Base-by-base conservation (phyloP, 2,888 invertebrate genomes). In the Argynnis bischoffii region DNA sequence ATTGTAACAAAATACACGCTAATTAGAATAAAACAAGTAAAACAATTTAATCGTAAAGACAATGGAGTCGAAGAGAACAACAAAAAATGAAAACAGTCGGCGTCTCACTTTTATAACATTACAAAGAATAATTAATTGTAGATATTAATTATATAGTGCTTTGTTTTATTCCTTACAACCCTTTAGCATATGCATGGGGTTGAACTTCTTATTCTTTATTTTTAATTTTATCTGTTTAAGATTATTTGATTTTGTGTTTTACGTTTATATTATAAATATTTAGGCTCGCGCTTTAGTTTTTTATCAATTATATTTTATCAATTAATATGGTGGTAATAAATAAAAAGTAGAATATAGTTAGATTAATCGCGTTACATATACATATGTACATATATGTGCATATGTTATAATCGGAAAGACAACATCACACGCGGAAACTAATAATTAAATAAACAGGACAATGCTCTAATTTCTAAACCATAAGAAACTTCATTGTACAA, bases 81-180 rank as follows among this genome's bases (percentile, higher is more conserved):
- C 79, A 82, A 80, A 77, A 79, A 80, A 79, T 76, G 71, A 74
- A 69, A 75, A 72, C 71, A 76, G 72, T 76, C 72, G 56, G 69
- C 72, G 69, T 76, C 73, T 75, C 66, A 72, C 76, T 79, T 78
- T 75, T 78, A 76, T 79, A 76, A 78, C 74, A 65, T 73, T 78
- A 88, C 85, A 88, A 89, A 84, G 85, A 76, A 79, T 78, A 84
- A 87, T 87, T 91, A 89, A 91, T 91, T 88, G 86, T 81, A 78
- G 83, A 86, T 87, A 89, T 90, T 91, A 90, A 91, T 92, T 90
- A 86, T 87, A 80, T 80, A 78, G 77, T 83, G 84, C 85, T 87
- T 90, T 88, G 85, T 88, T 86, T 81, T 81, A 78, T 78, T 78
- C 79, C 79, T 76, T 81, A 77, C 73, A 57, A 61, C 55, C 78